These are phyloP conservation scores for Brachionus manjavacas DNA, from an alignment of 1,140 invertebrate species.

Conservation along the genomic window DNA sequence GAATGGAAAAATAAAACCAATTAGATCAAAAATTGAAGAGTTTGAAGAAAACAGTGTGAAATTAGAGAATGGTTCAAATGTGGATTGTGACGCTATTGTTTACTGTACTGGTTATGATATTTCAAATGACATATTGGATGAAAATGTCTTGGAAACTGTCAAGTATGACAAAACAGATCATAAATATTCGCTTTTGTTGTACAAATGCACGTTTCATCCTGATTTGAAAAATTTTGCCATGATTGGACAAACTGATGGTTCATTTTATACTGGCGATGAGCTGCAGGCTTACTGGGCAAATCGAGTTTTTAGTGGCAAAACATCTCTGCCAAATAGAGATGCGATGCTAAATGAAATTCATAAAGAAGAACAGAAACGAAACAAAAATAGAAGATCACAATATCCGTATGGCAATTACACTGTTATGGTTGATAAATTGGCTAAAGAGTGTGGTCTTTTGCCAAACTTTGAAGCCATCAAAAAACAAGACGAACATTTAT, in stretches of 20 bases:
- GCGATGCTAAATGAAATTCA: background rate
- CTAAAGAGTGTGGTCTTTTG: conserved; percentile 9
- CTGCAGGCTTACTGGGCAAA: conserved; percentile 28
- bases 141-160: background rate
- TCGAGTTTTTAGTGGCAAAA: conserved; percentile 23
- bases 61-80: background rate
- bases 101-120: conserved; percentile 36
- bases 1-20: background rate
- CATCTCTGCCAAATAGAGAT: background rate
- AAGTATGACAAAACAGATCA: background rate
- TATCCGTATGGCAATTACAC: conserved; percentile 25
- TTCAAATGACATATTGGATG: background rate
- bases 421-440: background rate
- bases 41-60: background rate
- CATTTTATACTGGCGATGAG: background rate
- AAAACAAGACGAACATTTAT: background rate
- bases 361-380: background rate
- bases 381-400: background rate
- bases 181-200: background rate
- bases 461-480: conserved; percentile 23
- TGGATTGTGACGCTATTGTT: background rate
- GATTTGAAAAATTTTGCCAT: conserved; percentile 11
- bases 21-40: background rate
- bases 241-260: background rate
- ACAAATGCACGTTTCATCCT: conserved; percentile 8